Conservation (phyloP, 2,113 vertebrate genomes). For the Pluvialis apricaria region DNA sequence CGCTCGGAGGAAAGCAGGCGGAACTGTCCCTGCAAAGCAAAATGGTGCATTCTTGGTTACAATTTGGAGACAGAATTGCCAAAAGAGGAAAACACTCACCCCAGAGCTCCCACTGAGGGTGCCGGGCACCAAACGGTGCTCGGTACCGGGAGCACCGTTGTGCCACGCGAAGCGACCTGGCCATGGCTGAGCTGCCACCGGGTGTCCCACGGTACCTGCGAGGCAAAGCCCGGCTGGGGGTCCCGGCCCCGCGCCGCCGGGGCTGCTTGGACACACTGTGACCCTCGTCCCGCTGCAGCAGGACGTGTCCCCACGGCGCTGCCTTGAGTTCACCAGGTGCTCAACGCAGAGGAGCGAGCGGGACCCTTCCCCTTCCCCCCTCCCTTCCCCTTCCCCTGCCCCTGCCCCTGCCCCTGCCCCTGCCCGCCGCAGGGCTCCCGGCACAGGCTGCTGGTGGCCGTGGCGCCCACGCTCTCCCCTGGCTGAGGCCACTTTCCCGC, state of each 20-base stretch:
- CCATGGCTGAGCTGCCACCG: too few relatives aligned
- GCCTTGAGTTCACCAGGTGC: neutral
- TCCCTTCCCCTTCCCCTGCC: too few relatives aligned
- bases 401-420: neutral
- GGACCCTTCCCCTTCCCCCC: neutral
- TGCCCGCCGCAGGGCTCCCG: neutral
- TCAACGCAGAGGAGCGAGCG: too few relatives aligned
- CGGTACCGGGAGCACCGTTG: fast-evolving
- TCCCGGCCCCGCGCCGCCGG: neutral
- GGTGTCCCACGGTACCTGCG: fast-evolving
- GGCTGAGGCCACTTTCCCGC: neutral
- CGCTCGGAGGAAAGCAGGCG: too few relatives aligned
- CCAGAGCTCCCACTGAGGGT: neutral
- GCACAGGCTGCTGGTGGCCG: neutral
- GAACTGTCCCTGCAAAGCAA: neutral
- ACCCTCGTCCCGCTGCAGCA: neutral
- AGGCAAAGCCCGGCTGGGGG: neutral
- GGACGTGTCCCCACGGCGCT: neutral
- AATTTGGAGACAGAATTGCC: neutral
- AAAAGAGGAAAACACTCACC: neutral
- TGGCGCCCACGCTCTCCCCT: neutral
- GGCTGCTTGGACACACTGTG: neutral
- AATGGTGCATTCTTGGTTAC: neutral
- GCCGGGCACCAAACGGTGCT: neutral
- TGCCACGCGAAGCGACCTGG: neutral